Base-by-base conservation (phyloP, 2,797 vertebrate genomes). In the Xenentodon cancila region DNA sequence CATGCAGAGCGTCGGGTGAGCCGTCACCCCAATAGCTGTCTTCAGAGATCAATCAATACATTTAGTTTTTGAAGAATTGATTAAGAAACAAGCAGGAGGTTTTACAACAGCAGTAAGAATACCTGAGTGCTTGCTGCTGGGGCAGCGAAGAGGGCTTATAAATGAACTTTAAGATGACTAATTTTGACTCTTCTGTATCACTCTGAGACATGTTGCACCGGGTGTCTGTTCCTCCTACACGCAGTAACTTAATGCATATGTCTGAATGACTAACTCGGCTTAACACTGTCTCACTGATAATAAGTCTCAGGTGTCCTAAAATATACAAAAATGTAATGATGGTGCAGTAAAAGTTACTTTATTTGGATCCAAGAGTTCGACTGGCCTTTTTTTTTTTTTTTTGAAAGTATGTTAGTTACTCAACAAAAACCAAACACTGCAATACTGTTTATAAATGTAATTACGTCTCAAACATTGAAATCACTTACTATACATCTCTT, bases 171-270 rank as follows among this genome's bases (percentile, higher is more conserved):
- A 3, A 27, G 5, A 44, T 57, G 43, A 46, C 22, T 58, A 34
- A 16, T 9, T 46, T n/a, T 54, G 19, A 40, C 37, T 40, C 37
- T 15, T 55, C 37, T 15, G 40, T 42, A 6, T 22, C 9, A 43
- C 16, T 40, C 32, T 17, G 15, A 5, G 20, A 17, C 20, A 42
- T 4, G 18, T 30, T 13, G 13, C n/a, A 25, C 9, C 2, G 2
- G 18, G 25, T 43, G 12, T 20, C 22, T 42, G 47, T 25, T 60
- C 58, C 17, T 60, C 19, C 22, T 30, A 30, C 54, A 30, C 30
- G 9, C n/a, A 19, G 11, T 34, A 46, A 15, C 20, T 46, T 8
- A 4, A 8, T 21, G 15, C 20, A 25, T 60, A 18, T 12, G 16
- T 21, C 17, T 12, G 17, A 44, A 16, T 48, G 13, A 40, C 13